Evolutionary conservation across 1,140 invertebrate genomes (phyloP).

Genomic region (Drosophila equinoxialis): DNA sequence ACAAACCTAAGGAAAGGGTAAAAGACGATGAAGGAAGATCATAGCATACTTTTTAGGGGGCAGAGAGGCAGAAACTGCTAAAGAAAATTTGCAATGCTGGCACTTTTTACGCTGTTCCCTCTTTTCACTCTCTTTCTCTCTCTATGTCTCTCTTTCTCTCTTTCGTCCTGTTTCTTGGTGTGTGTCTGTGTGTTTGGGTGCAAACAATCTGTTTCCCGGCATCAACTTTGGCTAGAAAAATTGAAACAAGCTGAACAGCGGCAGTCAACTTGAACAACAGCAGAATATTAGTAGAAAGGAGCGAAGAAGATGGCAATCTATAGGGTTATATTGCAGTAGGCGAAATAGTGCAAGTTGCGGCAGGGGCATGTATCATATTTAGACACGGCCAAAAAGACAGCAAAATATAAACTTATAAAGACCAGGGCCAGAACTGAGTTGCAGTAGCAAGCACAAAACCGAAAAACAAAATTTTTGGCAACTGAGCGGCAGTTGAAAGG

Average conservation of each 20-base stretch:
- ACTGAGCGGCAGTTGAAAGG: constrained; percentile 76
- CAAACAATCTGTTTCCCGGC: constrained; percentile 76
- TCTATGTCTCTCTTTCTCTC: no score
- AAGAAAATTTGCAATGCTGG: constrained; percentile 69
- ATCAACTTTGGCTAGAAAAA: constrained; percentile 67
- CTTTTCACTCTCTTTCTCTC: no score
- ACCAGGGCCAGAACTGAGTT: constrained; percentile 41
- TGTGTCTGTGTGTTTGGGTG: constrained; percentile 41
- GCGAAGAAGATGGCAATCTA: background rate
- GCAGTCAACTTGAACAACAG: constrained; percentile 57
- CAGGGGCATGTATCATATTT: constrained; percentile 72
- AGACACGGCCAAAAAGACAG: constrained; percentile 65
- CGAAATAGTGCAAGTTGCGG: constrained; percentile 34
- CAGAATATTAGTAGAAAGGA: constrained; percentile 39
- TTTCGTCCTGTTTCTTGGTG: constrained; percentile 16
- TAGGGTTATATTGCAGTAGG: constrained; percentile 31
- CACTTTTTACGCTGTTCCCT: constrained; percentile 49
- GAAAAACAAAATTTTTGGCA: constrained; percentile 65
- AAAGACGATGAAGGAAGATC: background rate
- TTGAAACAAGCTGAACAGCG: constrained; percentile 66
- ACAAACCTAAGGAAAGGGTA: background rate
- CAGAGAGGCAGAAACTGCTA: constrained; percentile 53
- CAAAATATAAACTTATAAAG: constrained; percentile 76
- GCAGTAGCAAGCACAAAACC: constrained; percentile 28
- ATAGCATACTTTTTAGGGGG: constrained; percentile 3